Evolutionary conservation across 2,113 vertebrate genomes (phyloP).

Genomic region (Pundamilia nyererei): DNA sequence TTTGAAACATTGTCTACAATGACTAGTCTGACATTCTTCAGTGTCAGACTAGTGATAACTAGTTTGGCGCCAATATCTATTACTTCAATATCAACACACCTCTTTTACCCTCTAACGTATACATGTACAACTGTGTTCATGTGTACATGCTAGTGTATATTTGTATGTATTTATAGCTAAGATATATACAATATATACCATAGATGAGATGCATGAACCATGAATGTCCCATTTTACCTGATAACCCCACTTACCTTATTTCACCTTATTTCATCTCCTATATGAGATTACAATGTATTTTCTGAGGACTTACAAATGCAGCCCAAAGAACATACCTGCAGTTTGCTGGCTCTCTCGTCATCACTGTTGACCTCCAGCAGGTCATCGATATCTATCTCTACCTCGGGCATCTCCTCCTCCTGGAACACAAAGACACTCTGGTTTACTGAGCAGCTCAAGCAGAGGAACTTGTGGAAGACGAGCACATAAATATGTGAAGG

Average conservation of each 20-base stretch:
- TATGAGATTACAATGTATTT: not conserved
- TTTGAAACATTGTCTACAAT: not conserved
- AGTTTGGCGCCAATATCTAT: not conserved
- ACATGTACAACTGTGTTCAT: not conserved
- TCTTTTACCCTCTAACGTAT: not conserved
- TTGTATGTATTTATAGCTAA: not conserved
- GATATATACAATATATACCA: not conserved
- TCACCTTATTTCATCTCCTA: not conserved
- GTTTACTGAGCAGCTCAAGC: not conserved
- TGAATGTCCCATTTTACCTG: not conserved
- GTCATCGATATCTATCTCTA: conserved; percentile 97
- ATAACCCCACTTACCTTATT: not conserved
- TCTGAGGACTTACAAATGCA: not conserved
- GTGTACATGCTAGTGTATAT: not conserved
- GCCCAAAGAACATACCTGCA: conserved; percentile 75
- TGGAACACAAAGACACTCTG: conserved; percentile 52
- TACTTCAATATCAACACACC: not conserved
- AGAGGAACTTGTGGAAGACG: not conserved
- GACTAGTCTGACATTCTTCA: not conserved
- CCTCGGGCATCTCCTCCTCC: conserved; percentile 98
- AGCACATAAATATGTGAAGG: not conserved
- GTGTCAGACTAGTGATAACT: not conserved
- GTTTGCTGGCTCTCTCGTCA: conserved; percentile 88
- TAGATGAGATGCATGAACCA: not conserved
- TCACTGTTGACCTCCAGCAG: conserved; percentile 90